Base-by-base conservation (phyloP, 2,113 vertebrate species). In the Herpailurus yagouaroundi region DNA sequence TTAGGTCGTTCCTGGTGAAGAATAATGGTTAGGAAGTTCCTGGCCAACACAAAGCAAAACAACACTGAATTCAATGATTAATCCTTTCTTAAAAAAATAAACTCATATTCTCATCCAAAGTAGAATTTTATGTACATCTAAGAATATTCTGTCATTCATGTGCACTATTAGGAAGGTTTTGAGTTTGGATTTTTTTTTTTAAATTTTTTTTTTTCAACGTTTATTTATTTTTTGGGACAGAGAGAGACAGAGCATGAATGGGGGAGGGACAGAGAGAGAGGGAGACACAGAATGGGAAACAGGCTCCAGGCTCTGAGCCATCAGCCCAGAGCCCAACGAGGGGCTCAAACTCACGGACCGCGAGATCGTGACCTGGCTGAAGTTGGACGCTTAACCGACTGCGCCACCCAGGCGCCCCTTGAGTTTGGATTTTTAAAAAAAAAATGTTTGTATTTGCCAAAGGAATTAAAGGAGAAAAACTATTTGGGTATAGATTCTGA, bases 391-490 rank as follows among this genome's bases (percentile, higher is more conserved):
- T 36, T 36, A 36, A 36, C 36, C 36, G 36, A 36, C 36, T 36
- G 36, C 36, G 36, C 36, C 36, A 36, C 36, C 36, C 36, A 36
- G 36, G 36, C 36, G 36, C 36, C 36, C 36, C 36, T 91, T 92
- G 29, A 81, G 16, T 89, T n/a, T 52, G 25, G 25, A 18, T 69
- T 63, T 88, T 86, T 33, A 8, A 38, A n/a, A 57, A 36, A 36
- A 38, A 3, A 73, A 73, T 41, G 38, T 57, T 55, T 33, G 66
- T 60, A 74, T 31, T 64, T 60, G 55, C 84, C 79, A 74, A 84
- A 84, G 8, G 55, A 89, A 68, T 95, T 94, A 52, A 91, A 68
- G 66, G 89, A 92, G n/a, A 80, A 94, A 95, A 84, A 57, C 5
- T 66, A 33, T 50, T 73, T 84, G 16, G 36, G 60, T 52, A 14